Conservation (phyloP, 2,797 vertebrate genomes). For the Leucoraja ocellata region DNA sequence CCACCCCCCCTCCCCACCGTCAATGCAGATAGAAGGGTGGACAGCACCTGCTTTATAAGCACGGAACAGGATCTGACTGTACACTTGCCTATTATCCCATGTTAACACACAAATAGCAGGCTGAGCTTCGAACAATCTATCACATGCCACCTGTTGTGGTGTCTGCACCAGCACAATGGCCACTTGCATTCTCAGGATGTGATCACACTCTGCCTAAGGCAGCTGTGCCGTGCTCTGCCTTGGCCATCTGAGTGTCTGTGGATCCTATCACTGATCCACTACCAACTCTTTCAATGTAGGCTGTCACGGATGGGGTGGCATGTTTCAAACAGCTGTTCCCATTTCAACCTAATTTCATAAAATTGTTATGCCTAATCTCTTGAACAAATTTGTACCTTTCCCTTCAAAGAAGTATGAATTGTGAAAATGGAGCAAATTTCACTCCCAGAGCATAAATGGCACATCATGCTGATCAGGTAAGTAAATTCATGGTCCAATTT, state of each 20-base stretch:
- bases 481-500: not conserved
- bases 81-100: conserved; percentile 6
- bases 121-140: not conserved
- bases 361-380: conserved; percentile 9
- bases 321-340: conserved; percentile 28
- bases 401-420: conserved; percentile 24
- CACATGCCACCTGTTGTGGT: not conserved
- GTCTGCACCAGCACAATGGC: not conserved
- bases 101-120: conserved; percentile 1
- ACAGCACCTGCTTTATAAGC: conserved; percentile 6
- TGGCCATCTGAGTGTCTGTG: not conserved
- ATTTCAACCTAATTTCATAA: conserved; percentile 16
- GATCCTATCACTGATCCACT: not conserved
- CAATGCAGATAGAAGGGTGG: not conserved
- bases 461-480: not conserved
- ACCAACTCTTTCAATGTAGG: conserved; percentile 29
- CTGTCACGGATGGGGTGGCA: not conserved
- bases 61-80: not conserved
- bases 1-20: not conserved
- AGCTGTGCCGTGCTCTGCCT: conserved; percentile 6
- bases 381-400: conserved; percentile 2
- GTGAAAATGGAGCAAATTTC: not conserved
- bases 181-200: conserved; percentile 4
- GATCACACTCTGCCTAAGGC: not conserved
- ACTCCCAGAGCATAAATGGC: not conserved